Conservation (phyloP, 1,140 invertebrate species). For the Mycetomoellerius zeteki region DNA sequence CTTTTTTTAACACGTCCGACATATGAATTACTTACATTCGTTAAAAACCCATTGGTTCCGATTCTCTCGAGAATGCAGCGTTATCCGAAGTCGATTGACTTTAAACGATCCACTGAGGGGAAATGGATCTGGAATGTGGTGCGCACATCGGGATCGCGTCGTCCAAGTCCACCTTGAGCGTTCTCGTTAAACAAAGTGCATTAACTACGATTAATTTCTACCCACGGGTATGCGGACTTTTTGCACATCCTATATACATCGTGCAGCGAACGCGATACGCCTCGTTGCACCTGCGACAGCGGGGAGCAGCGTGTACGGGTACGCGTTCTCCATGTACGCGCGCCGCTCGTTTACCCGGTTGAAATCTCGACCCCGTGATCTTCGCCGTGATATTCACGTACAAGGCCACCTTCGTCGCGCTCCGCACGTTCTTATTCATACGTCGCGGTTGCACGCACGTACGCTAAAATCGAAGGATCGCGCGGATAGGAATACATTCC, state of each 20-base stretch:
- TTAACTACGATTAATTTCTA: constrained; percentile 8
- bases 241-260: constrained; percentile 23
- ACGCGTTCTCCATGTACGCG: constrained; percentile 61
- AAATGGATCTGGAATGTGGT: not conserved
- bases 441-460: constrained; percentile 54
- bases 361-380: constrained; percentile 78
- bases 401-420: constrained; percentile 70
- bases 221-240: not conserved
- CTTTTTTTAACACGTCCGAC: not conserved
- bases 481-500: not conserved
- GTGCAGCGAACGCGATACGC: constrained; percentile 53
- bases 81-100: not conserved
- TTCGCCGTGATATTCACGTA: constrained; percentile 77
- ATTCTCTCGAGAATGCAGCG: not conserved
- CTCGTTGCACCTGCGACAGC: constrained; percentile 75
- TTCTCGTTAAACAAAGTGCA: not conserved
- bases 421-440: constrained; percentile 68
- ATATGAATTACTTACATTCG: not conserved
- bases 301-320: constrained; percentile 68
- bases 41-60: not conserved
- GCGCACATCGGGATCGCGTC: not conserved
- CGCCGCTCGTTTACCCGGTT: constrained; percentile 66
- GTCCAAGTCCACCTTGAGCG: not conserved
- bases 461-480: constrained; percentile 56
- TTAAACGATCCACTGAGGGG: not conserved